These are phyloP conservation scores for Caenorhabditis afra DNA, from an alignment of 2,888 invertebrate species.

Conservation along the genomic window DNA sequence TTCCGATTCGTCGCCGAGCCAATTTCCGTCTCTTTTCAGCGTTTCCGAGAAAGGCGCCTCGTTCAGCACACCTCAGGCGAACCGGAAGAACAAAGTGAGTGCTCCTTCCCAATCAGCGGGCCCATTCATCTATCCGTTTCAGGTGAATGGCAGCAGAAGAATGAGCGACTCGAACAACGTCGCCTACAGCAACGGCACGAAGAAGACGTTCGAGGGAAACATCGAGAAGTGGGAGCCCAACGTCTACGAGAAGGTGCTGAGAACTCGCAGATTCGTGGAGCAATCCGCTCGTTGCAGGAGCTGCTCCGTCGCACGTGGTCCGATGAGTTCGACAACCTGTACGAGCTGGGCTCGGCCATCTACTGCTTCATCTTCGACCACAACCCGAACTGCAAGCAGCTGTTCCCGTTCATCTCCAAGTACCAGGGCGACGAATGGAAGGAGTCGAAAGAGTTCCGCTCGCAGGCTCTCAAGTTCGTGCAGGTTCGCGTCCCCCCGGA, in stretches of 20 bases:
- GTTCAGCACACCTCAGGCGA: constrained; percentile 68
- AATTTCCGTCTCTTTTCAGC: constrained; percentile 56
- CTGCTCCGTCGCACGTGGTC: constrained; percentile 77
- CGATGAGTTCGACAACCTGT: constrained; percentile 78
- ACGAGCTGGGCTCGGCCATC: constrained; percentile 76
- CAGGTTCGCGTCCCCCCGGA: constrained; percentile 64
- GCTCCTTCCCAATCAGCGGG: not conserved
- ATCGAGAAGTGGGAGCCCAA: constrained; percentile 76
- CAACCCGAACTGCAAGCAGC: constrained; percentile 75
- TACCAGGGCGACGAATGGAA: constrained; percentile 72
- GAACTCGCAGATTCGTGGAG: no score
- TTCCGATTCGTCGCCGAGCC: not conserved
- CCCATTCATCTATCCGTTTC: not conserved
- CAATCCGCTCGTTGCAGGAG: constrained; percentile 47
- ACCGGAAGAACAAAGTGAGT: constrained; percentile 62
- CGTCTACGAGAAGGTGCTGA: constrained; percentile 71
- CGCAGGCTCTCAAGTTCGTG: constrained; percentile 77
- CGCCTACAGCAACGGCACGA: constrained; percentile 40
- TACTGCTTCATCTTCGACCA: constrained; percentile 77
- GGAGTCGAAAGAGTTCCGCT: constrained; percentile 74
- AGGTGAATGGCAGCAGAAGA: constrained; percentile 59
- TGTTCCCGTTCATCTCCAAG: constrained; percentile 73
- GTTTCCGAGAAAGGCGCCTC: constrained; percentile 62
- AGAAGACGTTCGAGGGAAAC: constrained; percentile 61
- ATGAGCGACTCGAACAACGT: constrained; percentile 61